phyloP scores from a whole-genome alignment of 92 coral and sea anemone genomes.

The Actinernus sp. region DNA sequence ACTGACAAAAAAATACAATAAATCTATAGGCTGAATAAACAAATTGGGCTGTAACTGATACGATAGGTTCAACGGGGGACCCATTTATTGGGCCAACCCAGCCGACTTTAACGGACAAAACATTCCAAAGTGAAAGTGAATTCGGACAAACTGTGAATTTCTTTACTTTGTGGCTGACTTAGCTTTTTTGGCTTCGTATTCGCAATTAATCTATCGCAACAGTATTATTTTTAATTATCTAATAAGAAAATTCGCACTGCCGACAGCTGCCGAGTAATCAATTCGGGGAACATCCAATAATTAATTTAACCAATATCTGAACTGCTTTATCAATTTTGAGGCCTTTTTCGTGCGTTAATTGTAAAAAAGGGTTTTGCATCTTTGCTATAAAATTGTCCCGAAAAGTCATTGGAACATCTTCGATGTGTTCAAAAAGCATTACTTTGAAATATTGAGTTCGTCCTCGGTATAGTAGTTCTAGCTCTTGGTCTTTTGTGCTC shows the following conservation, averaged over 20 bases:
- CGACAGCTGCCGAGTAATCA: slow-evolving; percentile 64
- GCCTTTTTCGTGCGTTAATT: slow-evolving; percentile 71
- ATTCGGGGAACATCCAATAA: slow-evolving; percentile 43
- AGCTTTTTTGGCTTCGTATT: too few species aligned
- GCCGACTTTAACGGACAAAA: too few species aligned
- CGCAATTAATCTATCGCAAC: slow-evolving; percentile 67
- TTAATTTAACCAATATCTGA: slow-evolving; percentile 68
- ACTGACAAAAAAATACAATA: slow-evolving; percentile 14
- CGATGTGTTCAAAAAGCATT: too few species aligned
- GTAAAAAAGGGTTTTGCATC: not conserved
- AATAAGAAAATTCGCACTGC: slow-evolving; percentile 63
- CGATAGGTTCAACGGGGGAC: not conserved
- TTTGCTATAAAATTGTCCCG: too few species aligned
- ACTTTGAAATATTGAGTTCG: too few species aligned
- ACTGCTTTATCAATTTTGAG: slow-evolving; percentile 49
- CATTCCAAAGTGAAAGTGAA: too few species aligned
- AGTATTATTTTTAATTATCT: slow-evolving; percentile 58
- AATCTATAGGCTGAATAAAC: slow-evolving; percentile 8
- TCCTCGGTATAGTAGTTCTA: too few species aligned
- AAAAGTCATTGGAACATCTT: too few species aligned
- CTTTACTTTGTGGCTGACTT: too few species aligned
- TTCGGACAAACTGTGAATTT: too few species aligned
- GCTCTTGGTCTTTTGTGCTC: too few species aligned
- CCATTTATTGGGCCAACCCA: too few species aligned
- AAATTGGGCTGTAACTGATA: slow-evolving; percentile 19